phyloP scores from a whole-genome alignment of 2,888 invertebrate genomes.

The Thysanoteuthis rhombus region DNA sequence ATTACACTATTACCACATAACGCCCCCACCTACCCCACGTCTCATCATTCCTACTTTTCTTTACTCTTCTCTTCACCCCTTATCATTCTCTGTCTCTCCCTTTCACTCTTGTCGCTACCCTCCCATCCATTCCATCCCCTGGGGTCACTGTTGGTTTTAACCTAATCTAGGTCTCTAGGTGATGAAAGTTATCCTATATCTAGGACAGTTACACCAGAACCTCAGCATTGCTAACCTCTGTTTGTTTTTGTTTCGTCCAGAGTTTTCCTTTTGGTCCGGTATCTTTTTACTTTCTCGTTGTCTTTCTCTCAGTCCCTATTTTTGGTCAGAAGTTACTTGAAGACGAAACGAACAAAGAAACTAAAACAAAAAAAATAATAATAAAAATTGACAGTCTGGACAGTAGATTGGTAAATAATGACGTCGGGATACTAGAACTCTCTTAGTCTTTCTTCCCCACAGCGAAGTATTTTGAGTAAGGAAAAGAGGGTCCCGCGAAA shows the following conservation, averaged over 20 bases:
- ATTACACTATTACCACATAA: conserved; percentile 12
- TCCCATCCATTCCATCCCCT: neutral
- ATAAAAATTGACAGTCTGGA: too few relatives aligned
- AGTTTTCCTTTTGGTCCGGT: too few relatives aligned
- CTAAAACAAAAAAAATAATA: too few relatives aligned
- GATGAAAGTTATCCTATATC: neutral
- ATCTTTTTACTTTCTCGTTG: too few relatives aligned
- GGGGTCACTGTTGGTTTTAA: neutral
- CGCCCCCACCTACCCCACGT: neutral
- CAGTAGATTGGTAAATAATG: too few relatives aligned
- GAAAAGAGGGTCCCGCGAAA: too few relatives aligned
- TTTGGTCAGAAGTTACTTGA: too few relatives aligned
- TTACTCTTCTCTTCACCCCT: neutral
- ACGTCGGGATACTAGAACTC: too few relatives aligned
- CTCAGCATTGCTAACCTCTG: neutral
- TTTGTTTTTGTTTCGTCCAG: neutral
- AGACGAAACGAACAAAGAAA: too few relatives aligned
- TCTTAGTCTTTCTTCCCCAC: too few relatives aligned
- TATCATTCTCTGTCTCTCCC: neutral
- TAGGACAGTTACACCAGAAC: neutral
- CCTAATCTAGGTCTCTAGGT: conserved; percentile 12
- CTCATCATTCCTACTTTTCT: neutral
- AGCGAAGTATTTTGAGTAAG: too few relatives aligned
- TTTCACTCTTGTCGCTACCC: neutral
- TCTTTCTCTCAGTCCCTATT: neutral